Evolutionary conservation across 2,888 invertebrate genomes (phyloP), one percentile per base, ranked within the genome.

Genomic region (Tuta absoluta): DNA sequence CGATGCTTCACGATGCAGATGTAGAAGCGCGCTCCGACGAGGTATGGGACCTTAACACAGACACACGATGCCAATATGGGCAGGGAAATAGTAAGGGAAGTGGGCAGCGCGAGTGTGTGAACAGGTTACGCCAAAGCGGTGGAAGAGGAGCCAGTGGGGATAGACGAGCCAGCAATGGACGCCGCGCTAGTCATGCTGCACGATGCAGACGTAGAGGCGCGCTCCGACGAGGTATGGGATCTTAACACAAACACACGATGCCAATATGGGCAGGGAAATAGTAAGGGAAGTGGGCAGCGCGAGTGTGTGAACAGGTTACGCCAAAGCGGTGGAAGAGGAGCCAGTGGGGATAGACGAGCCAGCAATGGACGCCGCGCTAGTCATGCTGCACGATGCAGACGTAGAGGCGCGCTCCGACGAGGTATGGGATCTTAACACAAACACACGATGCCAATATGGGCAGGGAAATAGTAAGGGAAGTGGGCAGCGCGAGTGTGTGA

Each of bases 321-420:
- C 19, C 24, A 65, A n/a, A 23, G 68, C 62, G 63, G 65, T 33
- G 59, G 68, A 37, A 45, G 67, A 65, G 38, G 78, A 69, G 63
- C 68, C 64, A 59, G 73, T 66, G 51, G 33, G 66, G 70, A 83
- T 98, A 75, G 96, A 98, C 87, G 98, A 97, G 93, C 92, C 93
- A 51, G 95, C 95, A 88, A 96, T 98, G 81, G 97, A 98, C 89
- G 93, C 95, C 76, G 93, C 98, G 76, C 91, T 99, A 76, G 95
- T 96, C 84, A 91, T 98, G 82, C 92, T 99, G 72, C 98, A 98
- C 84, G 98, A 98, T 89, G 98, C 98, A 0, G 96, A 95, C 86
- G 94, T 94, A 33, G 94, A 93, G 41, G 93, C 95, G 64, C 97
- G 97, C 88, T 93, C 69, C 71, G 75, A 79, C 65, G 79, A 75